These are phyloP conservation scores for Drosophila saltans DNA, from an alignment of 1,140 invertebrate species.

Conservation along the genomic window DNA sequence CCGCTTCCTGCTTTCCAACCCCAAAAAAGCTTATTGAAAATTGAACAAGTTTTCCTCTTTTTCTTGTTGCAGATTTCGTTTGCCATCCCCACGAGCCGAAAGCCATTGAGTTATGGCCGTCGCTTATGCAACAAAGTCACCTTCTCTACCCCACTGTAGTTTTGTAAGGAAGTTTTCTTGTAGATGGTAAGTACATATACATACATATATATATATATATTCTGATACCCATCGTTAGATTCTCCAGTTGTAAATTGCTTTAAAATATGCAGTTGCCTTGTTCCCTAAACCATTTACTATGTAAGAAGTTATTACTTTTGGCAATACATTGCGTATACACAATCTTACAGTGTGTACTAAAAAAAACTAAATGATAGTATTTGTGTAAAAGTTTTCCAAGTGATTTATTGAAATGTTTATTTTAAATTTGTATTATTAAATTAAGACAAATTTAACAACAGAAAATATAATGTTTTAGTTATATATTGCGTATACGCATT, in stretches of 20 bases:
- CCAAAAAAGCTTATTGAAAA: constrained; percentile 54
- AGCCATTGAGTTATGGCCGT: constrained; percentile 44
- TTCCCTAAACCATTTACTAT: not conserved
- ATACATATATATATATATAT: constrained; percentile 9
- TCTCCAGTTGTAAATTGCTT: constrained; percentile 31
- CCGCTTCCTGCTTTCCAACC: constrained; percentile 15
- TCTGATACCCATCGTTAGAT: constrained; percentile 16
- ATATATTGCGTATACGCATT: too few relatives aligned
- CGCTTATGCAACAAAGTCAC: constrained; percentile 58
- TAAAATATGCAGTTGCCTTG: constrained; percentile 42
- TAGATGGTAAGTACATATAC: constrained; percentile 24
- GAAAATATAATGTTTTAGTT: not conserved
- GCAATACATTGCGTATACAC: not conserved
- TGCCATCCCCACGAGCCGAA: constrained; percentile 25
- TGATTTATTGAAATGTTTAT: not conserved
- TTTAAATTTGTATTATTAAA: not conserved
- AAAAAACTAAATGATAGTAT: not conserved
- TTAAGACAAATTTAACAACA: not conserved
- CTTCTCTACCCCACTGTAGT: constrained; percentile 23
- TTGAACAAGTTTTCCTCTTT: constrained; percentile 34
- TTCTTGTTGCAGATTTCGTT: constrained; percentile 24
- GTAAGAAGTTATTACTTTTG: too few relatives aligned
- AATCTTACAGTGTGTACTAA: not conserved
- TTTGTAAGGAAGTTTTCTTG: constrained; percentile 28
- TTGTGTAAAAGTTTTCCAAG: not conserved